Base-by-base conservation (phyloP, 2,888 invertebrate genomes). In the Galeopsomyia nigrocyanea region DNA sequence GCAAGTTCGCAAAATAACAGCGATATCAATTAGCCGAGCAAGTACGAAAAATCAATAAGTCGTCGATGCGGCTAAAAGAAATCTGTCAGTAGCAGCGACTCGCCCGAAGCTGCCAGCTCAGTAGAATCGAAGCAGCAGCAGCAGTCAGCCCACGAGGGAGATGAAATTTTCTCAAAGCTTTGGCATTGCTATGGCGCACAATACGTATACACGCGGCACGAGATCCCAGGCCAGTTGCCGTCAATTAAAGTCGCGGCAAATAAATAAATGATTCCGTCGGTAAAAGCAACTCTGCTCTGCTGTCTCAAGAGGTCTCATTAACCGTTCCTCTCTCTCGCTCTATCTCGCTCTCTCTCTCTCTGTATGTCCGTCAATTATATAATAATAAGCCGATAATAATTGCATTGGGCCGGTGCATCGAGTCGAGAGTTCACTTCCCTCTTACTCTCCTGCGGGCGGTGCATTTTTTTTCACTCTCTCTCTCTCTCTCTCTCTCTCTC, bases 341-440 rank as follows among this genome's bases (percentile, higher is more conserved):
- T 39, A 1, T 39, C 39, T 58, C 58, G 21, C 39, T 21, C 58
- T 58, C 39, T 39, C 39, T 3, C 39, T 39, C 39, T 39, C 39
- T 65, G 75, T 75, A 39, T 39, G 22, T 62, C 67, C 79, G 80
- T 79, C 83, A 84, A 84, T 84, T 84, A 84, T 83, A 82, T 83
- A 84, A 84, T 84, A 84, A 84, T 84, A 84, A 84, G 84, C 82
- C 81, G 82, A 83, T 84, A 84, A 84, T 84, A 84, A 84, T 84
- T 84, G 83, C 83, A 83, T 81, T 80, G 47, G 39, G 81, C 79
- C 77, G 79, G 79, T 83, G 80, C 81, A 83, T 81, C 80, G 69
- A 79, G 72, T 79, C 78, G 79, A 81, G 80, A 76, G 71, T 77
- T 75, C 77, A 79, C 80, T 81, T 81, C 81, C 81, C 80, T 80